A percentile compares a stretch with the other conserved stretches of the same genome.
Evolutionary conservation across 64 coral and sea anemone species (phyloP).

Genomic region (Hydrozoanthus tunicans): DNA sequence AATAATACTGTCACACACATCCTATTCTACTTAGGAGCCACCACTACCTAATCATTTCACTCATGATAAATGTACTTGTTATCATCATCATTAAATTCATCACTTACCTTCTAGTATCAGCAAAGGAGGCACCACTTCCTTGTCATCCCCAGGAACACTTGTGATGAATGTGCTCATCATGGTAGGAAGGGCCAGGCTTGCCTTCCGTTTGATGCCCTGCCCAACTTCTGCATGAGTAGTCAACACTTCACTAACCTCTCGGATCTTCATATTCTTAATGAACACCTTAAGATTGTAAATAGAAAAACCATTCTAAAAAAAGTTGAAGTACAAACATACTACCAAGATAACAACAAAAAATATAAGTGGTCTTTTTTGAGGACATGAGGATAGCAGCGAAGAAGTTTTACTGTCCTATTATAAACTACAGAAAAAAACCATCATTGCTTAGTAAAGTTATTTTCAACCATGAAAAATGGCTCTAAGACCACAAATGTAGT

Average conservation of each 20-base stretch:
- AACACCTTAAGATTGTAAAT: conserved; percentile 26
- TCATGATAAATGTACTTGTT: not conserved
- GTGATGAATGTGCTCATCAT: conserved; percentile 88
- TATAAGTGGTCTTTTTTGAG: not conserved
- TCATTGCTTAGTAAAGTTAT: no score
- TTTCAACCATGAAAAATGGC: no score
- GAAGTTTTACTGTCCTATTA: not conserved
- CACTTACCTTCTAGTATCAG: conserved; percentile 81
- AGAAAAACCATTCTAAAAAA: not conserved
- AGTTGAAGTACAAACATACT: not conserved
- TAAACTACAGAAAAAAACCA: no score
- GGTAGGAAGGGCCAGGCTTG: conserved; percentile 57
- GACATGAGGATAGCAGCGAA: not conserved
- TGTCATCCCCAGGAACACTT: conserved; percentile 80
- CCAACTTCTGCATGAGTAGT: conserved; percentile 72
- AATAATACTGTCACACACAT: no score
- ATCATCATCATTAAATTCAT: no score
- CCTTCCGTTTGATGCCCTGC: conserved; percentile 62
- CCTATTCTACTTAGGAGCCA: no score
- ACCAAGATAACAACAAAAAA: not conserved
- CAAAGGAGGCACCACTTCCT: conserved; percentile 65
- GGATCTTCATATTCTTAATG: conserved; percentile 61
- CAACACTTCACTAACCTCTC: conserved; percentile 75
- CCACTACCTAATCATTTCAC: no score
- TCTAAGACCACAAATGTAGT: no score